Evolutionary conservation across 2,888 invertebrate genomes (phyloP).

Genomic region (Trichogramma evanescens): DNA sequence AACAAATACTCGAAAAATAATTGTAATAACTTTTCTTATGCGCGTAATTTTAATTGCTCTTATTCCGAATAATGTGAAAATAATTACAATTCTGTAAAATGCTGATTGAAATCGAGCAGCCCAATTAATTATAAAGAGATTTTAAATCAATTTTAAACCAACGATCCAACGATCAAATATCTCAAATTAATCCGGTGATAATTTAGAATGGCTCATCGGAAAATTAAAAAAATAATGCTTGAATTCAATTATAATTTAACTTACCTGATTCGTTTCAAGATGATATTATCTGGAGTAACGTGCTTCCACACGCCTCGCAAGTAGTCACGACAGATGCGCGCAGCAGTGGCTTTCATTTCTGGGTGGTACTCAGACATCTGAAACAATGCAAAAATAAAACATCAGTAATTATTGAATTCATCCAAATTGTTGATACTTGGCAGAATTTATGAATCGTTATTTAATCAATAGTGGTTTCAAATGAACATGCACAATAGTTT

Average conservation of each 20-base stretch:
- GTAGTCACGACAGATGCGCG: constrained; percentile 81
- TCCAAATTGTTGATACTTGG: not conserved
- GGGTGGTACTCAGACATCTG: constrained; percentile 61
- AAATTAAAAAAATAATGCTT: constrained; percentile 7
- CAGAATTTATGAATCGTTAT: too few relatives aligned
- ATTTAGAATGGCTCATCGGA: constrained; percentile 1
- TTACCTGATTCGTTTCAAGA: constrained; percentile 79
- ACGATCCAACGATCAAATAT: not conserved
- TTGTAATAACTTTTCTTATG: too few relatives aligned
- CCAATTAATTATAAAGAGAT: too few relatives aligned
- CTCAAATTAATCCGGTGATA: not conserved
- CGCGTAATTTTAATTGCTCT: too few relatives aligned
- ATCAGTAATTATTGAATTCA: not conserved
- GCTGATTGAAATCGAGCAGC: too few relatives aligned
- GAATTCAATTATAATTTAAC: constrained; percentile 26
- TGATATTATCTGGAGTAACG: constrained; percentile 68
- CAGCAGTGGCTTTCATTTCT: constrained; percentile 78
- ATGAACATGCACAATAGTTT: too few relatives aligned
- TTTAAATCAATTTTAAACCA: not conserved
- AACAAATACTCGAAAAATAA: too few relatives aligned
- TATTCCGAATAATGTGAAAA: too few relatives aligned
- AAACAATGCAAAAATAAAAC: constrained; percentile 23
- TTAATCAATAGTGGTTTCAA: too few relatives aligned
- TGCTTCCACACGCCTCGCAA: constrained; percentile 86
- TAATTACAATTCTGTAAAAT: too few relatives aligned